These are phyloP conservation scores for Sebastes fasciatus DNA, from an alignment of 2,113 vertebrate genomes.

Conservation along the genomic window DNA sequence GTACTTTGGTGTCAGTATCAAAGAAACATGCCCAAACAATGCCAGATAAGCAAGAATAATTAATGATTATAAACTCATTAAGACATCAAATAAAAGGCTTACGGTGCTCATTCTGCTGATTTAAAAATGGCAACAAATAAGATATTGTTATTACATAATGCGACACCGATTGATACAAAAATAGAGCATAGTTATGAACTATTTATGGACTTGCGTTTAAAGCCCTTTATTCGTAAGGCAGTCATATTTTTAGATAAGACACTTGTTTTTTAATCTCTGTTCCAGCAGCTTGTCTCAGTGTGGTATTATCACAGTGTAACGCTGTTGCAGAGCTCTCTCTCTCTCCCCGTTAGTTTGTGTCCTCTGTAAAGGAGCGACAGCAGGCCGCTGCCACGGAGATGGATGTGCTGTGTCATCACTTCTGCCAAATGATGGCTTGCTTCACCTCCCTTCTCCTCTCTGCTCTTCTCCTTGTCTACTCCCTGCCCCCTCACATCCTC, in stretches of 20 bases:
- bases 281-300: conserved; percentile 12
- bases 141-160: conserved; percentile 18
- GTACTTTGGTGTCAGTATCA: conserved; percentile 7
- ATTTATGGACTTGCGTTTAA: conserved; percentile 33
- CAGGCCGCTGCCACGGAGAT: conserved; percentile 74
- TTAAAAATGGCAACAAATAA: neutral
- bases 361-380: conserved; percentile 74
- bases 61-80: conserved; percentile 10
- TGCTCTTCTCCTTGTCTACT: neutral
- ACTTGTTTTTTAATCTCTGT: conserved; percentile 10
- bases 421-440: conserved; percentile 71
- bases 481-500: neutral
- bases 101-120: neutral
- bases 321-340: conserved; percentile 15
- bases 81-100: conserved; percentile 10
- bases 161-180: neutral
- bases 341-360: conserved; percentile 33
- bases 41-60: conserved; percentile 6
- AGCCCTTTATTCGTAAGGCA: conserved; percentile 16
- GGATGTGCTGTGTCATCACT: conserved; percentile 80
- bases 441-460: conserved; percentile 44
- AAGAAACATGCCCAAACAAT: neutral
- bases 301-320: conserved; percentile 36
- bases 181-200: conserved; percentile 34
- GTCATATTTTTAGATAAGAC: conserved; percentile 50